phyloP scores from a whole-genome alignment of 92 coral and sea anemone species.

The Siderastrea siderea region DNA sequence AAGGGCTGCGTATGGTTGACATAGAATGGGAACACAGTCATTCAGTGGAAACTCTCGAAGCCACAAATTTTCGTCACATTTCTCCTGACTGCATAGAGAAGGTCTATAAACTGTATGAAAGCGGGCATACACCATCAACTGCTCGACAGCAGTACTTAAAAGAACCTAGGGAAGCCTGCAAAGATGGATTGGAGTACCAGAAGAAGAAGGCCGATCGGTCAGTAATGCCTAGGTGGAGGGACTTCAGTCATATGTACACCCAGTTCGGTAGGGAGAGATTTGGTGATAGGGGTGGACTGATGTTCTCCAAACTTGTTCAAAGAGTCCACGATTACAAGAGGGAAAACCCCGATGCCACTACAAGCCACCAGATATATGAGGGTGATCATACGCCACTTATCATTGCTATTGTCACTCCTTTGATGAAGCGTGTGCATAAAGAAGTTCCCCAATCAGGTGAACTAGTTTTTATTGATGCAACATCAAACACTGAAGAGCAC shows the following conservation, averaged over 20 bases:
- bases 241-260: conserved; percentile 64
- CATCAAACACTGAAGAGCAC: conserved; percentile 74
- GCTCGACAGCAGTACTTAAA: conserved; percentile 77
- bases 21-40: conserved; percentile 83
- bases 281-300: too few relatives aligned
- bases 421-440: conserved; percentile 76
- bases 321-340: too few relatives aligned
- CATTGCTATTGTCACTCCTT: conserved; percentile 58
- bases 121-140: conserved; percentile 78
- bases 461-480: conserved; percentile 74
- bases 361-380: too few relatives aligned
- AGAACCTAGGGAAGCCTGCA: conserved; percentile 64
- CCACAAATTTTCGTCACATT: conserved; percentile 67
- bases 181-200: conserved; percentile 65
- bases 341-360: too few relatives aligned
- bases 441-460: conserved; percentile 69
- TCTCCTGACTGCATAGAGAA: conserved; percentile 68
- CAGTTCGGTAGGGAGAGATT: conserved; percentile 68
- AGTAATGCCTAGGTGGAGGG: conserved; percentile 74
- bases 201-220: conserved; percentile 81
- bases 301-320: too few relatives aligned
- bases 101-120: conserved; percentile 72
- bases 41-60: conserved; percentile 66
- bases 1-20: conserved; percentile 60
- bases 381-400: too few relatives aligned